phyloP scores from a whole-genome alignment of 1,140 invertebrate genomes.

The Manduca sexta region DNA sequence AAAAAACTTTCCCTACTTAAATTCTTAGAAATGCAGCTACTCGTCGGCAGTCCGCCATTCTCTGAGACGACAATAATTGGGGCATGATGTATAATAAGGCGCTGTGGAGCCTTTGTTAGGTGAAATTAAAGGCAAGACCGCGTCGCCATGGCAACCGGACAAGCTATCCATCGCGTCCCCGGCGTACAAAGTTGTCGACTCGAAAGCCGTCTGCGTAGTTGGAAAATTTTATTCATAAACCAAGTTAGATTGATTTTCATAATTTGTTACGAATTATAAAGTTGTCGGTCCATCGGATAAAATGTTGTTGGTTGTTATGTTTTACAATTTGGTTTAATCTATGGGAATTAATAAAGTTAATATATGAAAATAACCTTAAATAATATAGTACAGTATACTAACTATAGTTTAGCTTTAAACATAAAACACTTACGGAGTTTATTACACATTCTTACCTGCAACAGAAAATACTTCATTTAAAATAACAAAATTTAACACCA shows the following conservation, averaged over 20 bases:
- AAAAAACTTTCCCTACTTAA: slow-evolving; percentile 7
- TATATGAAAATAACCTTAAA: too few relatives aligned
- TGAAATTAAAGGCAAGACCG: slow-evolving; percentile 30
- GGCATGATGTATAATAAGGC: slow-evolving; percentile 39
- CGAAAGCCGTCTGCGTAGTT: neutral
- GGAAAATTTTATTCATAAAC: slow-evolving; percentile 6
- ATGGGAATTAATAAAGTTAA: too few relatives aligned
- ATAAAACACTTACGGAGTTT: too few relatives aligned
- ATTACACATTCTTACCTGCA: too few relatives aligned
- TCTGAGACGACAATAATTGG: slow-evolving; percentile 41
- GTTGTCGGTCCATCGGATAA: too few relatives aligned
- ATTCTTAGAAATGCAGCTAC: slow-evolving; percentile 2
- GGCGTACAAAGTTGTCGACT: neutral
- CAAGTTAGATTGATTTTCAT: slow-evolving; percentile 3
- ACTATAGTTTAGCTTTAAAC: too few relatives aligned
- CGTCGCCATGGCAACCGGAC: slow-evolving; percentile 23
- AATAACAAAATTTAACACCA: too few relatives aligned
- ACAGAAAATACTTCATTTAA: too few relatives aligned
- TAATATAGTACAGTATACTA: too few relatives aligned
- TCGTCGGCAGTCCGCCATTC: slow-evolving; percentile 20
- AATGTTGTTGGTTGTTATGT: too few relatives aligned
- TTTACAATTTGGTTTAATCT: too few relatives aligned
- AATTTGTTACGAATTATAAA: neutral
- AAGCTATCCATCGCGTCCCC: slow-evolving; percentile 1
- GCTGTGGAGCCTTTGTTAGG: slow-evolving; percentile 23